A percentile compares a stretch with the other conserved stretches of the same genome.
Conservation (phyloP, 2,797 vertebrate species). For the Lindbergichthys nudifrons region DNA sequence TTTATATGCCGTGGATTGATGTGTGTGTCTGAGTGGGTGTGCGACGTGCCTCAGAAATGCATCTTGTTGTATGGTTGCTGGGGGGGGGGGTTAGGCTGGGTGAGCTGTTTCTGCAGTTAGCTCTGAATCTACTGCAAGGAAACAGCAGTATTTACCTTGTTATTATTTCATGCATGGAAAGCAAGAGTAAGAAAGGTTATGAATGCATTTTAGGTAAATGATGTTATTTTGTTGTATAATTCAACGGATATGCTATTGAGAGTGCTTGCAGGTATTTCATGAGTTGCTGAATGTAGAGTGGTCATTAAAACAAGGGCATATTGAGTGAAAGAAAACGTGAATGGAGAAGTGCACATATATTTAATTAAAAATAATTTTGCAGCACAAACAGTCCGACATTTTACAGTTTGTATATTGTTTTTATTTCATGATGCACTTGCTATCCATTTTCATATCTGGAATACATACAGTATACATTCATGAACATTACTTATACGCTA, state of each 20-base stretch:
- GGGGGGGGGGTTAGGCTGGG: slow-evolving; percentile 23
- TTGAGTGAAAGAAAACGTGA: background rate
- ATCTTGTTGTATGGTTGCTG: background rate
- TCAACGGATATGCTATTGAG: background rate
- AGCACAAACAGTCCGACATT: background rate
- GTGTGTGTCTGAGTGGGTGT: slow-evolving; percentile 34
- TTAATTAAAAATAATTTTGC: background rate
- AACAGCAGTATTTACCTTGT: background rate
- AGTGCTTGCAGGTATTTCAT: background rate
- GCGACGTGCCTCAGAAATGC: slow-evolving; percentile 10
- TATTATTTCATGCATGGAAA: background rate
- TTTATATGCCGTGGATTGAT: slow-evolving; percentile 50
- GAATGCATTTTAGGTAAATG: background rate
- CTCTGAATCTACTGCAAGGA: background rate
- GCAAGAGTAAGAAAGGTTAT: background rate
- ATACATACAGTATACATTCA: background rate
- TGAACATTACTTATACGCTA: background rate
- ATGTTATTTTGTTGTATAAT: slow-evolving; percentile 20
- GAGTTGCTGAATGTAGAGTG: background rate
- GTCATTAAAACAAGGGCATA: background rate
- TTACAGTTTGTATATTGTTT: background rate
- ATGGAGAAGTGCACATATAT: background rate
- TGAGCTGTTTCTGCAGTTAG: slow-evolving; percentile 23
- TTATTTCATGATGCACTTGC: background rate
- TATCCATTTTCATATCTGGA: background rate